Evolutionary conservation across 37 sponge, comb jelly and placozoan genomes (phyloP).

Genomic region (Lycopodina hypogea): DNA sequence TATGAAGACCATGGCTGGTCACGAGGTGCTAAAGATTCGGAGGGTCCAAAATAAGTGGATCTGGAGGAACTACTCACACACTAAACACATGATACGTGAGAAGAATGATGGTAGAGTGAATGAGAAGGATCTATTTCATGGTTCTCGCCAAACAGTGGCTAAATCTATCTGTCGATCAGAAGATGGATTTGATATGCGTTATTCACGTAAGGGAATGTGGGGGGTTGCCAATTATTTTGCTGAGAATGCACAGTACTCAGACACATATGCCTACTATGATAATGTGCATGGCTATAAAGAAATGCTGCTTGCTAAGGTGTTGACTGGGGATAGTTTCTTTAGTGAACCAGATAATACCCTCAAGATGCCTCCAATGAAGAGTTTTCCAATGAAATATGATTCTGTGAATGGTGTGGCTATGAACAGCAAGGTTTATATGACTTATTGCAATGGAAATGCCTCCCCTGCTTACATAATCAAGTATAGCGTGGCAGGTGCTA

Average conservation of each 20-base stretch:
- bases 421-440: too few species aligned
- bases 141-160: constrained; percentile 37
- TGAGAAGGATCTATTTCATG: constrained; percentile 65
- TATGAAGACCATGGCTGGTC: constrained; percentile 29
- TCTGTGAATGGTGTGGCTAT: too few species aligned
- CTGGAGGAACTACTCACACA: constrained; percentile 47
- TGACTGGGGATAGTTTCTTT: too few species aligned
- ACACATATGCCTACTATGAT: constrained; percentile 35
- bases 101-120: constrained; percentile 43
- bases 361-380: too few species aligned
- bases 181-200: constrained; percentile 71
- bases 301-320: too few species aligned
- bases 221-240: constrained; percentile 81
- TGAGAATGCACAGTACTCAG: constrained; percentile 72
- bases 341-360: too few species aligned
- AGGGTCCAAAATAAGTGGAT: constrained; percentile 79
- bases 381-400: too few species aligned
- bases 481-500: too few species aligned
- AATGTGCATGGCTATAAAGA: constrained; percentile 16
- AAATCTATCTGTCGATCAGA: constrained; percentile 50
- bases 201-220: constrained; percentile 60
- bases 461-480: too few species aligned
- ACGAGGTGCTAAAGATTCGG: constrained; percentile 20
- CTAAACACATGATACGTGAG: constrained; percentile 27
- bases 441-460: too few species aligned